Percentiles rank a stretch among this genome's conserved stretches.
phyloP scores from a whole-genome alignment of 1,140 invertebrate species.

The Homalodisca vitripennis region DNA sequence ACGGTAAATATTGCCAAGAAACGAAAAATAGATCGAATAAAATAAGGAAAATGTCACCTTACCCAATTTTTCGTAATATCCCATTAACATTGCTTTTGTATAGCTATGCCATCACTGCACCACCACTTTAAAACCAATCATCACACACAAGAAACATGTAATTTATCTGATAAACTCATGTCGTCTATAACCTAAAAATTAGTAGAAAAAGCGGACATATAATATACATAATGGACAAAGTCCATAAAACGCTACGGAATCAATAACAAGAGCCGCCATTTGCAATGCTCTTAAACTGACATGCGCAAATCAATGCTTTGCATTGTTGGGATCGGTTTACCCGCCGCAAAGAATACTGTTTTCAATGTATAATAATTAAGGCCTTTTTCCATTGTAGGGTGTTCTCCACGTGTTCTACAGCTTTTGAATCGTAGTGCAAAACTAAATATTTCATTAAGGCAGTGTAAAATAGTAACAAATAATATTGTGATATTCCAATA shows the following conservation, averaged over 20 bases:
- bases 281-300: conserved; percentile 66
- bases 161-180: conserved; percentile 30
- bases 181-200: conserved; percentile 42
- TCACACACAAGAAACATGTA: conserved; percentile 31
- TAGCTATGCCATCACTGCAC: conserved; percentile 25
- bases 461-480: too few species aligned
- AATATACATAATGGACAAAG: conserved; percentile 52
- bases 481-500: too few species aligned
- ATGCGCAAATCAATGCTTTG: conserved; percentile 61
- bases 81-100: conserved; percentile 29
- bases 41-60: conserved; percentile 32
- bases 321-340: too few species aligned
- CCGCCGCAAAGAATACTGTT: too few species aligned
- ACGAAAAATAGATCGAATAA: conserved; percentile 31
- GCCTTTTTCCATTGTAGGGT: too few species aligned
- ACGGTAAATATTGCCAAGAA: conserved; percentile 4
- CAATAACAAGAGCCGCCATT: conserved; percentile 78
- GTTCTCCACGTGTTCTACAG: too few species aligned
- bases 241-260: conserved; percentile 62
- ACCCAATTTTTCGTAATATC: conserved; percentile 34
- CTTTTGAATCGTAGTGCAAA: too few species aligned
- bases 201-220: conserved; percentile 51
- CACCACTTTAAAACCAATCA: conserved; percentile 32
- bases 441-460: too few species aligned
- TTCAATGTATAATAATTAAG: too few species aligned